These are phyloP conservation scores for Drosophila sucinea DNA, from an alignment of 1,140 invertebrate genomes.

Conservation along the genomic window DNA sequence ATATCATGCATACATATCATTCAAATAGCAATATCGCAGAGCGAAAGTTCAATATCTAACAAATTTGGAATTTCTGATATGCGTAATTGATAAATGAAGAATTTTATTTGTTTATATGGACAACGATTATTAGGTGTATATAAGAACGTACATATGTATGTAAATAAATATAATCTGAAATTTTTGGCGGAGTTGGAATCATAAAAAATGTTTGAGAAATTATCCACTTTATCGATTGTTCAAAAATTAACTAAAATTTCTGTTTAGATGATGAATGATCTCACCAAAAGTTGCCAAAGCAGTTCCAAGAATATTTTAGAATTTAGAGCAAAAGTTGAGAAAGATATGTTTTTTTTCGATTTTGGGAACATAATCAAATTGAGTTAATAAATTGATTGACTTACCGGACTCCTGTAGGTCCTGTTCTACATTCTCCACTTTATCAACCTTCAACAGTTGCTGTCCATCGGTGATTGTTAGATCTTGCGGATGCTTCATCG, in stretches of 20 bases:
- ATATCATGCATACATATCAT: background rate
- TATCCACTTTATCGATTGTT: no score
- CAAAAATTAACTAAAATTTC: no score
- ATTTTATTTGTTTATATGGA: background rate
- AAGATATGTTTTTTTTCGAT: no score
- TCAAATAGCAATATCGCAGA: background rate
- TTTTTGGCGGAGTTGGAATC: no score
- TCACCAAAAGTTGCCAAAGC: no score
- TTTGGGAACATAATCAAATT: no score
- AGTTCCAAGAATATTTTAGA: no score
- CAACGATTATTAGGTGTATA: no score
- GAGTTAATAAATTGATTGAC: background rate
- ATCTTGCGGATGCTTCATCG: constrained; percentile 73
- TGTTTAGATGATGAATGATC: no score
- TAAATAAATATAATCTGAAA: no score
- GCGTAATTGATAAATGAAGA: background rate
- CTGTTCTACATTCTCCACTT: constrained; percentile 72
- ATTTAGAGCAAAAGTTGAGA: no score
- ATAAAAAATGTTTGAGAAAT: no score
- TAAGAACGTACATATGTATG: background rate
- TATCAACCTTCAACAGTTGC: constrained; percentile 69
- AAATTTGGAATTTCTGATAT: background rate
- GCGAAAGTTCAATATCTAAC: background rate
- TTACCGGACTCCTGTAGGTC: constrained; percentile 61
- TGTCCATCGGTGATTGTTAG: constrained; percentile 52